Percentiles rank a stretch among this genome's conserved stretches.
phyloP scores from a whole-genome alignment of 2,113 vertebrate genomes.

The Zosterops pallidus region DNA sequence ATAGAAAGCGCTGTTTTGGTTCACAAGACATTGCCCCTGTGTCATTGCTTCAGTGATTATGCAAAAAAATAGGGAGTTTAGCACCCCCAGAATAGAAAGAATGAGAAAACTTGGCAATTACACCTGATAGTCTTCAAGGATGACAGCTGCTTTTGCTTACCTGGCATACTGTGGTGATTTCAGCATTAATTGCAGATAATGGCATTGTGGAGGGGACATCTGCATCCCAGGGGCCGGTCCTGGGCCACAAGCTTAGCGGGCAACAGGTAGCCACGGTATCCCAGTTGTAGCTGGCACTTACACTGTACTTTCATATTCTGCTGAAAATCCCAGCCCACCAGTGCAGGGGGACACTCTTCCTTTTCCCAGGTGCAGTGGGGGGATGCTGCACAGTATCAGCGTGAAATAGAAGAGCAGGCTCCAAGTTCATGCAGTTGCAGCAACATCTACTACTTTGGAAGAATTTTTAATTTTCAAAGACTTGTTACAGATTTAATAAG shows the following conservation, averaged over 20 bases:
- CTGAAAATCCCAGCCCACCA: not conserved
- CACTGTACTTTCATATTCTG: not conserved
- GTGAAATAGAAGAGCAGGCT: accelerated
- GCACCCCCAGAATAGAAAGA: not conserved
- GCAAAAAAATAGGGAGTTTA: not conserved
- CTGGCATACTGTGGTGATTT: not conserved
- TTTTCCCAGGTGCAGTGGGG: not conserved
- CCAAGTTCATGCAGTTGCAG: not conserved
- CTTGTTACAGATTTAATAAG: not conserved
- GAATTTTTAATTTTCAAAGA: not conserved
- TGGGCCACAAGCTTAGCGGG: accelerated
- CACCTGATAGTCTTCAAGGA: not conserved
- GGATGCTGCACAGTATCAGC: not conserved
- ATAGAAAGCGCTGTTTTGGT: not conserved
- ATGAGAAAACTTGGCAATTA: not conserved
- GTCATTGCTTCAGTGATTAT: not conserved
- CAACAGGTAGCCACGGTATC: accelerated
- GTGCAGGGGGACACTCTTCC: not conserved
- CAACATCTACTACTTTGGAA: not conserved
- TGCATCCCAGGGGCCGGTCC: not conserved
- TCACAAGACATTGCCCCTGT: not conserved
- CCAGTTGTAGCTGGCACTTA: not conserved
- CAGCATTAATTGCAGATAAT: not conserved
- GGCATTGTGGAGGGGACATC: not conserved
- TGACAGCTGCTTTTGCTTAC: not conserved